Conservation (phyloP, 2,888 invertebrate genomes). For the Conchocele bisecta region DNA sequence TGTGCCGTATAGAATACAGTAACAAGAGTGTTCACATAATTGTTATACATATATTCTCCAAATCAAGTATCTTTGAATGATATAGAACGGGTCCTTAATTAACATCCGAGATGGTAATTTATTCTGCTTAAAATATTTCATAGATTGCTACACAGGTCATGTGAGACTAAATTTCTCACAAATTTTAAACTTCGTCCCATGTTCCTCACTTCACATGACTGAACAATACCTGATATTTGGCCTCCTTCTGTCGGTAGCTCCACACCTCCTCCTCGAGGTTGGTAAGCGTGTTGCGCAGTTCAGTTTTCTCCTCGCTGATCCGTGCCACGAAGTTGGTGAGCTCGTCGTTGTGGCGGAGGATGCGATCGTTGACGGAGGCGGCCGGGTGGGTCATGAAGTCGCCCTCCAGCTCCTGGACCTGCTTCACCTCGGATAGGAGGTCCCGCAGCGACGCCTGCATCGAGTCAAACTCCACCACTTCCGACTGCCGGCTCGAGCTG, state of each 20-base stretch:
- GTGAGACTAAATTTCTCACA: too few species aligned
- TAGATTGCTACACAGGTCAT: too few species aligned
- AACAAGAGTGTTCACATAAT: too few species aligned
- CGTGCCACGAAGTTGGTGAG: slow-evolving; percentile 72
- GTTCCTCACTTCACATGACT: neutral
- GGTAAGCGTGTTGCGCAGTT: slow-evolving; percentile 68
- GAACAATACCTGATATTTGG: slow-evolving; percentile 46
- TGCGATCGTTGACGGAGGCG: slow-evolving; percentile 69
- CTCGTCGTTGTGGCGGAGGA: slow-evolving; percentile 77
- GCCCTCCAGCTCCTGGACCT: slow-evolving; percentile 63
- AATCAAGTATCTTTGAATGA: too few species aligned
- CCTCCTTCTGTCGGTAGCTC: slow-evolving; percentile 63
- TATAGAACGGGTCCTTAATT: too few species aligned
- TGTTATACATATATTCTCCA: too few species aligned
- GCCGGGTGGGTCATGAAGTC: slow-evolving; percentile 54
- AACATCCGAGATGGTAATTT: too few species aligned
- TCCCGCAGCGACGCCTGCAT: slow-evolving; percentile 62
- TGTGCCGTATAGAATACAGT: too few species aligned
- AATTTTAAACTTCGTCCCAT: too few species aligned
- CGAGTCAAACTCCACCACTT: slow-evolving; percentile 40
- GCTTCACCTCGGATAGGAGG: slow-evolving; percentile 66
- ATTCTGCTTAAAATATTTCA: too few species aligned
- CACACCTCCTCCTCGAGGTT: slow-evolving; percentile 72
- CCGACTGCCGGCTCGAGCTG: slow-evolving; percentile 20
- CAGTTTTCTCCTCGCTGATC: slow-evolving; percentile 76